These are phyloP conservation scores for Diplodus sargus DNA, from an alignment of 2,797 vertebrate species.

Conservation along the genomic window DNA sequence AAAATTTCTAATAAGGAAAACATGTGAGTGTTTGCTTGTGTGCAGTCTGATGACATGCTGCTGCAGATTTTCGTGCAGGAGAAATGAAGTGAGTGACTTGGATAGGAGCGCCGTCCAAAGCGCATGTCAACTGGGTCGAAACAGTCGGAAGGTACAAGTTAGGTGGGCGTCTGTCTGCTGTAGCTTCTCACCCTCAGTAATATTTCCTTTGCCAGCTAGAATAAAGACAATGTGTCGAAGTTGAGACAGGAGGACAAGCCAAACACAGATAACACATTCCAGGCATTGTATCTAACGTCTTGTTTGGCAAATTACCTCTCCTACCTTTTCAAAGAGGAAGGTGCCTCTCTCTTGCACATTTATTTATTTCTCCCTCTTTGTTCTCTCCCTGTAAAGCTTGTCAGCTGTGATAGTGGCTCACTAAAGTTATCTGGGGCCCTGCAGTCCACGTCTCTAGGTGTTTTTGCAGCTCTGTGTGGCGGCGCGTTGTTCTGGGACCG, in stretches of 20 bases:
- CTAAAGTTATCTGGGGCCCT: slow-evolving; percentile 43
- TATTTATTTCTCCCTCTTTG: slow-evolving; percentile 61
- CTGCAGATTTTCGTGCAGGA: neutral
- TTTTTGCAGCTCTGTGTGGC: slow-evolving; percentile 25
- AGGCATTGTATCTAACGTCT: slow-evolving; percentile 24
- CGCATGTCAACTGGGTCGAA: neutral
- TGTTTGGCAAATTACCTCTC: slow-evolving; percentile 67
- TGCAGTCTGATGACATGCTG: slow-evolving; percentile 31
- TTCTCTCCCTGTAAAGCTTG: slow-evolving; percentile 50
- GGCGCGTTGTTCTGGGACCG: slow-evolving; percentile 20
- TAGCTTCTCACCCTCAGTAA: neutral
- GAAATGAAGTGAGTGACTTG: neutral
- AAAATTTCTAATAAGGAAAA: slow-evolving; percentile 38
- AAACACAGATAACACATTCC: slow-evolving; percentile 40
- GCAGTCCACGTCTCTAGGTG: slow-evolving; percentile 38
- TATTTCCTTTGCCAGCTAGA: neutral
- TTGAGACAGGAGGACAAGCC: slow-evolving; percentile 22
- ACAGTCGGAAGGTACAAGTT: neutral
- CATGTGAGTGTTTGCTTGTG: slow-evolving; percentile 12
- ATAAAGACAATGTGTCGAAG: slow-evolving; percentile 6
- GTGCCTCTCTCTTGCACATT: slow-evolving; percentile 36
- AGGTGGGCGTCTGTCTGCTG: neutral
- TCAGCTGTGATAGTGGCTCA: slow-evolving; percentile 52
- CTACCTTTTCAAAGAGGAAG: slow-evolving; percentile 55
- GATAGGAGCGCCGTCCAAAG: neutral